These are phyloP conservation scores for Batillaria attramentaria DNA, from an alignment of 1,140 invertebrate species.

Conservation along the genomic window DNA sequence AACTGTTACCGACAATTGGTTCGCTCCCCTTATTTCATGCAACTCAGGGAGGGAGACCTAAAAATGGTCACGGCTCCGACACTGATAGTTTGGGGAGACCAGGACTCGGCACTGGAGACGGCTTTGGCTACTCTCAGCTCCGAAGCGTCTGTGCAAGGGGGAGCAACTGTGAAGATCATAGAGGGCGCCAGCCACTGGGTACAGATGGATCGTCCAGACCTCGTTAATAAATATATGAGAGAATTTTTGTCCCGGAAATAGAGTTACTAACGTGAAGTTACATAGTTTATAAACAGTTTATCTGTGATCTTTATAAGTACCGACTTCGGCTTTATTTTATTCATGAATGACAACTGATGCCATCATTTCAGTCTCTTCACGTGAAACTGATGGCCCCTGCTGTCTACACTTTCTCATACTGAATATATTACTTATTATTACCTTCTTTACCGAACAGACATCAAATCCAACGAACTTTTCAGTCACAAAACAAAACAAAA, in stretches of 20 bases:
- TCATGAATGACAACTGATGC: too few species aligned
- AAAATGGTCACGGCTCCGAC: constrained; percentile 73
- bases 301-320: too few species aligned
- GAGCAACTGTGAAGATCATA: constrained; percentile 79
- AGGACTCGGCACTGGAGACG: constrained; percentile 77
- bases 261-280: too few species aligned
- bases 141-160: constrained; percentile 75
- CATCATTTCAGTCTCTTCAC: too few species aligned
- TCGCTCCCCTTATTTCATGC: neutral
- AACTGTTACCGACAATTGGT: constrained; percentile 79
- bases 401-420: too few species aligned
- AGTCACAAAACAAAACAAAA: too few species aligned
- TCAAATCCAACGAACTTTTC: too few species aligned
- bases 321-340: too few species aligned
- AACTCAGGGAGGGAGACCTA: neutral
- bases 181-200: constrained; percentile 81
- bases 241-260: constrained; percentile 75
- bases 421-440: too few species aligned
- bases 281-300: too few species aligned
- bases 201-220: constrained; percentile 81
- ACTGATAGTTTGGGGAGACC: constrained; percentile 78
- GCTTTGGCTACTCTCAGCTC: constrained; percentile 78
- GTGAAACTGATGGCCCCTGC: too few species aligned
- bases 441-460: too few species aligned
- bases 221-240: constrained; percentile 79